Evolutionary conservation across 2,113 vertebrate species (phyloP).

Genomic region (Atractosteus spatula): DNA sequence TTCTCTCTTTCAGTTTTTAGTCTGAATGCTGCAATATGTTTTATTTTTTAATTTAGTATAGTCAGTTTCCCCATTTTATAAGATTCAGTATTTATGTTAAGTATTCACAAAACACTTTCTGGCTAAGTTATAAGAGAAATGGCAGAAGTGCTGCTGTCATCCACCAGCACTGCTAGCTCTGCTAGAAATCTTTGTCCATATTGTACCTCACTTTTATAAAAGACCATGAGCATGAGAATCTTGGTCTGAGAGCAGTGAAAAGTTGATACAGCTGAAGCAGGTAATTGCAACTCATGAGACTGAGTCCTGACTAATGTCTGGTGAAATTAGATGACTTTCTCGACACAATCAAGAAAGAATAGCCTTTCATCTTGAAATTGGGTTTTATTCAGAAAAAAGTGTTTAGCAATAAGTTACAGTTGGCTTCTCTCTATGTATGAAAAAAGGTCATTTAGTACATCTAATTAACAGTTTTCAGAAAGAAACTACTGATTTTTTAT

Average conservation of each 20-base stretch:
- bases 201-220: conserved; percentile 11
- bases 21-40: too few species aligned
- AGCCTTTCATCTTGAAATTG: too few species aligned
- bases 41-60: too few species aligned
- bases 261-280: conserved; percentile 26
- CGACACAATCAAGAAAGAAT: too few species aligned
- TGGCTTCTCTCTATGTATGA: too few species aligned
- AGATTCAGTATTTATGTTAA: conserved; percentile 53
- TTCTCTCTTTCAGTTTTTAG: too few species aligned
- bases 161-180: conserved; percentile 39
- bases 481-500: too few species aligned
- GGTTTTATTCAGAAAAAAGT: too few species aligned
- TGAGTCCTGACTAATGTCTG: conserved; percentile 47
- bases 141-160: conserved; percentile 55
- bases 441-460: too few species aligned
- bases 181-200: conserved; percentile 7
- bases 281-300: conserved; percentile 55
- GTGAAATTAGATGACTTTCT: too few species aligned
- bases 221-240: conserved; percentile 26
- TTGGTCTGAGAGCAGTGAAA: not conserved
- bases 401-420: too few species aligned
- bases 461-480: too few species aligned
- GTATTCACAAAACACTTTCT: conserved; percentile 58
- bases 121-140: conserved; percentile 46
- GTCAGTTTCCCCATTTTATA: conserved; percentile 19